A percentile compares a stretch with the other conserved stretches of the same genome.
Evolutionary conservation across 1,140 invertebrate genomes (phyloP).

Genomic region (Contarinia nasturtii): DNA sequence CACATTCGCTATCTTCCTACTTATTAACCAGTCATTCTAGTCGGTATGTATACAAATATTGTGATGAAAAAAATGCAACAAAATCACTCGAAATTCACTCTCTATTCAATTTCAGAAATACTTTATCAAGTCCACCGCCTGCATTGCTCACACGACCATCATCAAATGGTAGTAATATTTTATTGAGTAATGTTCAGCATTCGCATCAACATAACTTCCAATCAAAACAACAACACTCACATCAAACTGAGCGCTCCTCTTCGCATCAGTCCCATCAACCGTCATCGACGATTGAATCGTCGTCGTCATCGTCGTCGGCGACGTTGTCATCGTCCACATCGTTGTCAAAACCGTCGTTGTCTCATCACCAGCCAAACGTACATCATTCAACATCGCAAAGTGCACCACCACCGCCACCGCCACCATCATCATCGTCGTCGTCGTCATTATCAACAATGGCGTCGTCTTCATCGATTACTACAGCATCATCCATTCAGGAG

Average conservation of each 20-base stretch:
- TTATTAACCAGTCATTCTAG: neutral
- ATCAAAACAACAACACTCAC: slow-evolving; percentile 23
- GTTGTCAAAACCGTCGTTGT: too few relatives aligned
- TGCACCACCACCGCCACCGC: slow-evolving; percentile 4
- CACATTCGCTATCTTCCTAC: slow-evolving; percentile 10
- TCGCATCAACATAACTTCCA: slow-evolving; percentile 1
- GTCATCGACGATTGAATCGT: neutral
- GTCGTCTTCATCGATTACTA: slow-evolving; percentile 10
- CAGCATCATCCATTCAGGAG: neutral
- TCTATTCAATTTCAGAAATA: slow-evolving; percentile 12
- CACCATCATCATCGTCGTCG: slow-evolving; percentile 17
- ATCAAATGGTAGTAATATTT: neutral
- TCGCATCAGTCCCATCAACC: slow-evolving; percentile 30
- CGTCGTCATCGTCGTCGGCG: too few relatives aligned
- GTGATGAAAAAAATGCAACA: too few relatives aligned
- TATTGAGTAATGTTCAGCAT: neutral
- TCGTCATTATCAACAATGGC: slow-evolving; percentile 16
- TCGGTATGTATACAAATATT: neutral
- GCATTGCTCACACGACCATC: slow-evolving; percentile 4
- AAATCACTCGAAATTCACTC: neutral
- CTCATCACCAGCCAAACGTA: too few relatives aligned
- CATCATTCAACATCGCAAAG: too few relatives aligned
- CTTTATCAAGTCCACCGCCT: slow-evolving; percentile 6
- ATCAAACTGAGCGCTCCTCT: slow-evolving; percentile 30
- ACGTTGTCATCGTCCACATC: slow-evolving; percentile 15